A percentile compares a stretch with the other conserved stretches of the same genome.
These are phyloP conservation scores for Venustaconcha ellipsiformis DNA, from an alignment of 1,140 invertebrate genomes.

Conservation along the genomic window DNA sequence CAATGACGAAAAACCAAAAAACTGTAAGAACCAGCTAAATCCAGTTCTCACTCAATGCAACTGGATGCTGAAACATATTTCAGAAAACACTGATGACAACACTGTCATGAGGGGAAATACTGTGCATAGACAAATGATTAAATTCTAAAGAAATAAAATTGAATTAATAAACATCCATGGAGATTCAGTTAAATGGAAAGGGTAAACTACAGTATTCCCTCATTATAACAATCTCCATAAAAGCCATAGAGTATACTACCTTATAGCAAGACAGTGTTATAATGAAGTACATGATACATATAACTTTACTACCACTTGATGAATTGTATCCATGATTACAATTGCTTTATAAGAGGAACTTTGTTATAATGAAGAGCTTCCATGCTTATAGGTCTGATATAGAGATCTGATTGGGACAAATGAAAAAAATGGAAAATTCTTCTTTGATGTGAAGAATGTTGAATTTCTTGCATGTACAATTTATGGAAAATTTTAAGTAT, in stretches of 20 bases:
- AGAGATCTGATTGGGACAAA: neutral
- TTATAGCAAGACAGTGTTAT: too few species aligned
- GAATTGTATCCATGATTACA: too few species aligned
- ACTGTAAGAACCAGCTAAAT: neutral
- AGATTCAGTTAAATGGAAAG: constrained; percentile 6
- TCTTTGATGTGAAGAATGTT: neutral
- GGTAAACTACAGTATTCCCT: too few species aligned
- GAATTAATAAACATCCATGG: constrained; percentile 3
- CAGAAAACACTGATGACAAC: neutral
- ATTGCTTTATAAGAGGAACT: too few species aligned
- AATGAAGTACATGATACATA: too few species aligned
- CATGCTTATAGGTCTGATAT: constrained; percentile 1
- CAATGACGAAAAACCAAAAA: constrained; percentile 16
- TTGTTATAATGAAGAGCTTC: too few species aligned
- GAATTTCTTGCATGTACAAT: neutral
- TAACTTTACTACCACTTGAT: too few species aligned
- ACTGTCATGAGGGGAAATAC: neutral
- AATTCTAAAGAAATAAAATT: neutral
- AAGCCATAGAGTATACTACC: too few species aligned
- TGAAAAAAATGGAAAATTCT: neutral
- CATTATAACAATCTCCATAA: too few species aligned
- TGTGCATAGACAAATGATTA: neutral
- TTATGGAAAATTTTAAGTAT: constrained; percentile 12
- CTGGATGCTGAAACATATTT: neutral
- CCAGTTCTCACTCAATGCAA: neutral